These are phyloP conservation scores for Gymnosoma rotundatum DNA, from an alignment of 2,888 invertebrate species.

Conservation along the genomic window DNA sequence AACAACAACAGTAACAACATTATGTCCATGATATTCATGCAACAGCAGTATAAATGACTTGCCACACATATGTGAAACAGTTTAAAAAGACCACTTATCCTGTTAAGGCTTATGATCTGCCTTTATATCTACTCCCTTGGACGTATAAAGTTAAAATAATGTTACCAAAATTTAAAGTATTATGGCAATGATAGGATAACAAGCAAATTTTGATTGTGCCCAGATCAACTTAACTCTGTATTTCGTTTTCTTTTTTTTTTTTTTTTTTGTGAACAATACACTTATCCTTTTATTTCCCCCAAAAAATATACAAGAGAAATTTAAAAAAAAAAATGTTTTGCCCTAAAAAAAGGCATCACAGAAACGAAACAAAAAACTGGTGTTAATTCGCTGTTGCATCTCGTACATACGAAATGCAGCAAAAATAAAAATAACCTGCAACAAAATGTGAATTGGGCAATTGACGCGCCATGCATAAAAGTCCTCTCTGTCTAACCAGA, in stretches of 20 bases:
- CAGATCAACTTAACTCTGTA: constrained; percentile 63
- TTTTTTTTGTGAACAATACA: background rate
- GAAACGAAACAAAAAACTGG: constrained; percentile 37
- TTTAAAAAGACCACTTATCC: constrained; percentile 46
- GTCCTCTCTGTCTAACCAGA: constrained; percentile 27
- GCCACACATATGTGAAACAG: constrained; percentile 28
- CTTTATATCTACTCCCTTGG: constrained; percentile 29
- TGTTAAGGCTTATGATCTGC: constrained; percentile 35
- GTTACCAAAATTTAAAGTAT: constrained; percentile 53
- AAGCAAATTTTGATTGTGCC: constrained; percentile 62
- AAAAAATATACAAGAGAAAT: constrained; percentile 41
- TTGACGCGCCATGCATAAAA: constrained; percentile 53
- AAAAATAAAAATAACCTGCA: constrained; percentile 18
- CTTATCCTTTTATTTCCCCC: constrained; percentile 30
- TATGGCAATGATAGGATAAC: constrained; percentile 65
- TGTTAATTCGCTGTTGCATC: constrained; percentile 60
- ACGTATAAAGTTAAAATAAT: constrained; percentile 14
- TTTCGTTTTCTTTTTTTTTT: constrained; percentile 6
- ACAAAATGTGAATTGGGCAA: constrained; percentile 68
- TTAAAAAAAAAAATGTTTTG: constrained; percentile 22
- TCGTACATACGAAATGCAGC: constrained; percentile 24
- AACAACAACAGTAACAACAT: constrained; percentile 10
- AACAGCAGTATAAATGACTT: constrained; percentile 28
- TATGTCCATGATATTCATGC: constrained; percentile 41
- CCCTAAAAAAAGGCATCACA: constrained; percentile 51